Conservation (phyloP, 2,113 vertebrate species). For the Onychostruthus taczanowskii region DNA sequence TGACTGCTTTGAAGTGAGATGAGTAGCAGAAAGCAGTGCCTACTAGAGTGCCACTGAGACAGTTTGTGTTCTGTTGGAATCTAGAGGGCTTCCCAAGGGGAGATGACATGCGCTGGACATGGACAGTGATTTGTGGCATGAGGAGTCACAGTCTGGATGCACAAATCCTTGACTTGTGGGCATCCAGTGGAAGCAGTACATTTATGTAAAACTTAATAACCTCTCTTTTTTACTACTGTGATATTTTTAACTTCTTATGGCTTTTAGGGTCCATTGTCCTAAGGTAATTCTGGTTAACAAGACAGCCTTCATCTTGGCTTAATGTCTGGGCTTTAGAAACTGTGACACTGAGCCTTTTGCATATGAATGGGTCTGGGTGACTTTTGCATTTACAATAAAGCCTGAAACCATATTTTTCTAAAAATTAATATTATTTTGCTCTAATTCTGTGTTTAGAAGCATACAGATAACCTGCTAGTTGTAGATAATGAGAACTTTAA, state of each 20-base stretch:
- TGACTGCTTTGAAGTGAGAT: not conserved
- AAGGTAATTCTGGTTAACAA: not conserved
- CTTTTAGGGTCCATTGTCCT: not conserved
- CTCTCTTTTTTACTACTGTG: not conserved
- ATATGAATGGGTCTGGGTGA: not conserved
- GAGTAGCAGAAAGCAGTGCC: not conserved
- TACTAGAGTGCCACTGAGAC: not conserved
- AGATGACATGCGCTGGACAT: not conserved
- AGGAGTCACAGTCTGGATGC: not conserved
- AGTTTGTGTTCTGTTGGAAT: not conserved
- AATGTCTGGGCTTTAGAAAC: not conserved
- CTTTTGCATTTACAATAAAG: not conserved
- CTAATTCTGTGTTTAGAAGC: not conserved
- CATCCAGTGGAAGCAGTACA: not conserved
- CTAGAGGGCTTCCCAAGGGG: not conserved
- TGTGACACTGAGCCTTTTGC: not conserved
- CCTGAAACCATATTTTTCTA: not conserved
- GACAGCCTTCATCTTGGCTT: not conserved
- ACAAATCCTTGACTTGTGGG: not conserved
- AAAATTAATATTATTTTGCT: not conserved
- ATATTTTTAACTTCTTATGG: not conserved
- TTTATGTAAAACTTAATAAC: not conserved
- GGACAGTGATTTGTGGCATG: not conserved
- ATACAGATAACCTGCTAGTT: not conserved
- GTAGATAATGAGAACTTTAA: not conserved